Evolutionary conservation across 2,797 vertebrate species (phyloP), one percentile per base, ranked within the genome.

Genomic region (Acropternis orthonyx): DNA sequence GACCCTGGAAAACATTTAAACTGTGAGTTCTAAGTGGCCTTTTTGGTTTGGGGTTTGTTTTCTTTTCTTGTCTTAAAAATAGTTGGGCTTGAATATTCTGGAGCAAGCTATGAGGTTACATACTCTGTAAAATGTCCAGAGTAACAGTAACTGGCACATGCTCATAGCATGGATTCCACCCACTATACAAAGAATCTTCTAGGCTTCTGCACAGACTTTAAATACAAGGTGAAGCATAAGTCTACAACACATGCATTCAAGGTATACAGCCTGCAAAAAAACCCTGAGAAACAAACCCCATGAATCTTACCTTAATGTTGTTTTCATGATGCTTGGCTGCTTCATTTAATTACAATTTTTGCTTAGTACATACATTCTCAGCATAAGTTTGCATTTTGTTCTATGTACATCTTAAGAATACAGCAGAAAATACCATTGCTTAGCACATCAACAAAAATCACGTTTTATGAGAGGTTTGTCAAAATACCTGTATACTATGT

Each of bases 351-450:
- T 39, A 93, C 41, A 55, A 12, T 58, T 96, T 92, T 87, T 93
- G 10, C 87, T 82, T 78, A 85, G 91, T 89, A 66, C 82, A 74
- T 68, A 81, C 86, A 71, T 80, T 80, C 71, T 94, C 65, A 69
- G 36, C 44, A n/a, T 67, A 92, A 43, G 27, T 93, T 95, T 94
- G 43, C 52, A n/a, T 82, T 87, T 94, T 96, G 27, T 84, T 88
- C 93, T 95, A 93, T 89, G 83, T 89, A 90, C 39, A 34, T 63
- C 69, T 92, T 89, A 86, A 85, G 55, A 94, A 92, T 76, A 95
- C 77, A 92, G 76, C 86, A 93, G 83, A 95, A 91, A 93, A 91
- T 54, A 94, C 72, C 93, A 74, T 83, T 79, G 86, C 89, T 95
- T 95, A 94, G 44, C 82, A 95, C 84, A 72, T 94, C 30, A 94